phyloP scores from a whole-genome alignment of 2,888 invertebrate genomes.

The Caenorhabditis doughertyi region DNA sequence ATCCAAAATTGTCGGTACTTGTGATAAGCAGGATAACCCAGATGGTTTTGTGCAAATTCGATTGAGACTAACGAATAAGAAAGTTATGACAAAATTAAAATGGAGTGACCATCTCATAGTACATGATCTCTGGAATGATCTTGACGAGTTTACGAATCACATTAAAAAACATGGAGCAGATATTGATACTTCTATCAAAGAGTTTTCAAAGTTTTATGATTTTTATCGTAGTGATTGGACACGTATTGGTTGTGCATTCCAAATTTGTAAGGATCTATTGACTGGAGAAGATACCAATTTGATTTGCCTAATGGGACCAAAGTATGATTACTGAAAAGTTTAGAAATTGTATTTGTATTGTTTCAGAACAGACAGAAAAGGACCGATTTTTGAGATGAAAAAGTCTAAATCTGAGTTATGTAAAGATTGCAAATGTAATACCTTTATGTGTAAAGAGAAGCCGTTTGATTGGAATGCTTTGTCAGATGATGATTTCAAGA shows the following conservation, averaged over 20 bases:
- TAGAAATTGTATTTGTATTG: neutral
- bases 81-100: neutral
- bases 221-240: constrained; percentile 26
- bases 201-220: constrained; percentile 17
- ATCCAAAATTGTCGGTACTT: neutral
- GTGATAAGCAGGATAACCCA: neutral
- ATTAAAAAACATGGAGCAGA: constrained; percentile 21
- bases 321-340: neutral
- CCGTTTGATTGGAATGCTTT: neutral
- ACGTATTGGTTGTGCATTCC: constrained; percentile 27
- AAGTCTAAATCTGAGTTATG: neutral
- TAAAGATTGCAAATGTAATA: neutral
- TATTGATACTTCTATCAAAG: neutral
- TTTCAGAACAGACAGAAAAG: neutral
- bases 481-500: constrained; percentile 24
- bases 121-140: neutral
- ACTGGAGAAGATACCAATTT: constrained; percentile 37
- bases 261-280: constrained; percentile 11
- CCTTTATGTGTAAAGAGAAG: neutral
- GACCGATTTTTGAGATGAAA: neutral
- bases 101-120: neutral
- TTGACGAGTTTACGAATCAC: constrained; percentile 2
- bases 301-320: constrained; percentile 23
- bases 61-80: constrained; percentile 5
- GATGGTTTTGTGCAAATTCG: neutral